A percentile compares a stretch with the other conserved stretches of the same genome.
Evolutionary conservation across 2,888 invertebrate genomes (phyloP).

Genomic region (Andrena marginata): DNA sequence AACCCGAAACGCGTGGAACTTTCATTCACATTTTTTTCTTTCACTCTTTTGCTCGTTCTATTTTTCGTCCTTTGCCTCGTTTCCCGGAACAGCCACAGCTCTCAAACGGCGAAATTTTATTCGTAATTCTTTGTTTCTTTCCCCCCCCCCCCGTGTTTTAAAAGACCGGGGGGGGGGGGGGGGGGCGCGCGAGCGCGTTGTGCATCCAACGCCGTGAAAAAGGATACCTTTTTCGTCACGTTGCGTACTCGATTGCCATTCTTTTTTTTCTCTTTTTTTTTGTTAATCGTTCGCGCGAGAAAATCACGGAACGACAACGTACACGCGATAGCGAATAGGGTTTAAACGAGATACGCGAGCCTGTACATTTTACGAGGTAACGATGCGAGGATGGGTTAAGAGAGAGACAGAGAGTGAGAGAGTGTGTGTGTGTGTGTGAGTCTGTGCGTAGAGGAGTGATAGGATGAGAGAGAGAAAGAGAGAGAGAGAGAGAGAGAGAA

Average conservation of each 20-base stretch:
- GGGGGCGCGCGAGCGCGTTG: slow-evolving; percentile 1
- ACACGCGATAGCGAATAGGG: slow-evolving; percentile 42
- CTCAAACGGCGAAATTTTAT: neutral
- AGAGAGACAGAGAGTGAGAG: neutral
- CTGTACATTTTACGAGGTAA: slow-evolving; percentile 55
- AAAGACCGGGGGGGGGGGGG: neutral
- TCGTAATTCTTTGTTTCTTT: slow-evolving; percentile 1
- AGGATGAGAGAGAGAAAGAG: neutral
- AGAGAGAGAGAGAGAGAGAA: too few species aligned
- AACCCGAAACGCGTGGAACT: neutral
- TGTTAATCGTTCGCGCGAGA: slow-evolving; percentile 26
- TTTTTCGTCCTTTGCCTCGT: neutral
- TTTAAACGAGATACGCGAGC: slow-evolving; percentile 36
- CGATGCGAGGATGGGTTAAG: slow-evolving; percentile 25
- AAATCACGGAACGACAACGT: slow-evolving; percentile 17
- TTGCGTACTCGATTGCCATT: slow-evolving; percentile 47
- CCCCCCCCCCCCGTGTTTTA: neutral
- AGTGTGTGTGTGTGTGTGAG: neutral
- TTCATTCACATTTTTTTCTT: neutral
- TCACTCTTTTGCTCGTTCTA: neutral
- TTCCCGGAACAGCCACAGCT: neutral
- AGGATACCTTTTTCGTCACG: slow-evolving; percentile 25
- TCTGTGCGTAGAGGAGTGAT: neutral
- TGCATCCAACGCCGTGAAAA: slow-evolving; percentile 8
- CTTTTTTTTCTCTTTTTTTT: slow-evolving; percentile 2